These are phyloP conservation scores for Chymomyza fuscimana DNA, from an alignment of 2,888 invertebrate genomes.

Conservation along the genomic window DNA sequence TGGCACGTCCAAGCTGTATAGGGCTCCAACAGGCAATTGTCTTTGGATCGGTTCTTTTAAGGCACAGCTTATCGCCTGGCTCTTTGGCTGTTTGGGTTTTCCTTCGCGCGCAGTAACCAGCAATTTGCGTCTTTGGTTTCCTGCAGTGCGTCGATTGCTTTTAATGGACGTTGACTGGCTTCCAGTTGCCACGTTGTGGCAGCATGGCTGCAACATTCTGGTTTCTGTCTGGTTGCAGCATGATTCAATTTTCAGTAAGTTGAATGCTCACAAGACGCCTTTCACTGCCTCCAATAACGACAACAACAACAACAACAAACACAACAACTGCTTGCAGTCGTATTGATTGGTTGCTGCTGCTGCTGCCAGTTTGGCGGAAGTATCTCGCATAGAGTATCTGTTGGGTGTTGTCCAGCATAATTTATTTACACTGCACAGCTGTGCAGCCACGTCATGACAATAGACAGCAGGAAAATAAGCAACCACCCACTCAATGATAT, in stretches of 20 bases:
- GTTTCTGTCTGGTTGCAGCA: conserved; percentile 5
- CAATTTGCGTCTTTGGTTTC: conserved; percentile 70
- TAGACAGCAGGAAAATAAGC: conserved; percentile 16
- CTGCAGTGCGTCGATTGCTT: conserved; percentile 46
- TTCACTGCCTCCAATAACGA: conserved; percentile 47
- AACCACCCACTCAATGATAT: conserved; percentile 28
- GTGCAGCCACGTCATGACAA: conserved; percentile 36
- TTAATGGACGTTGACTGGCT: conserved; percentile 19
- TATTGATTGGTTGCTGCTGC: conserved; percentile 30
- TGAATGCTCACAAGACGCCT: conserved; percentile 62
- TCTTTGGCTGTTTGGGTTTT: conserved; percentile 28
- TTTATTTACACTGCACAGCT: conserved; percentile 49
- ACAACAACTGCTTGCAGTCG: conserved; percentile 24
- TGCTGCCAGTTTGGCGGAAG: conserved; percentile 46
- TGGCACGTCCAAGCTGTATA: not conserved
- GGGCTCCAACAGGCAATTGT: conserved; percentile 37
- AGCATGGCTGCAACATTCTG: not conserved
- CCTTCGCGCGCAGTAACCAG: conserved; percentile 61
- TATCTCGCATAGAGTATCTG: conserved; percentile 22
- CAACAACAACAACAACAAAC: not conserved
- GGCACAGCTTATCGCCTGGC: conserved; percentile 32
- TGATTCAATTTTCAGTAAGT: conserved; percentile 46
- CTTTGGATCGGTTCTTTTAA: conserved; percentile 15
- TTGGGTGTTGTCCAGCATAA: conserved; percentile 46
- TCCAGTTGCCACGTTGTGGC: not conserved